These are phyloP conservation scores for Hartigia nigra DNA, from an alignment of 2,888 invertebrate genomes.

Conservation along the genomic window DNA sequence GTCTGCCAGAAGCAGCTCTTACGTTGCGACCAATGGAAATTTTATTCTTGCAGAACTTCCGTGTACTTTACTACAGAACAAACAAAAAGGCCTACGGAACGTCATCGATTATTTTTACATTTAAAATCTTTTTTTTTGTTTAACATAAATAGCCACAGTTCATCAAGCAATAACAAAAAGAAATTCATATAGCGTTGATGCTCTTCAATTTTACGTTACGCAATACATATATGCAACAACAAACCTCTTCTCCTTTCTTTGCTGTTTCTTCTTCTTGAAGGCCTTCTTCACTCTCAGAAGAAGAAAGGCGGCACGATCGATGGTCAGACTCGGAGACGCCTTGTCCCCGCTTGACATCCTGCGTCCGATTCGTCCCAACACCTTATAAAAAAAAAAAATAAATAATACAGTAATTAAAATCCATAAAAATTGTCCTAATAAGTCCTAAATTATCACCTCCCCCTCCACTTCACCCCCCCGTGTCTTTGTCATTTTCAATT, in stretches of 20 bases:
- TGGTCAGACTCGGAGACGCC: constrained; percentile 78
- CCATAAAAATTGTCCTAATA: neutral
- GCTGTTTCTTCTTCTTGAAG: constrained; percentile 90
- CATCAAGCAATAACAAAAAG: constrained; percentile 5
- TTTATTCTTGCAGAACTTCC: neutral
- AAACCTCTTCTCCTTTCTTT: constrained; percentile 82
- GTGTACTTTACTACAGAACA: neutral
- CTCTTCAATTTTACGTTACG: neutral
- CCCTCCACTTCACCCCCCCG: too few species aligned
- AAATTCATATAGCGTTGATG: constrained; percentile 17
- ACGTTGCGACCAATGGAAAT: neutral
- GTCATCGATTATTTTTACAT: neutral
- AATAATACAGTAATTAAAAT: neutral
- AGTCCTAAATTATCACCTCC: neutral
- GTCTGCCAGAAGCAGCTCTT: neutral
- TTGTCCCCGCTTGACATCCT: constrained; percentile 63
- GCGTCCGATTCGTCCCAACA: constrained; percentile 51
- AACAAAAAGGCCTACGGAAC: neutral
- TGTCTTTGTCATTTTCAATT: neutral
- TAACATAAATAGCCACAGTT: neutral
- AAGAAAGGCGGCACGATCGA: constrained; percentile 90
- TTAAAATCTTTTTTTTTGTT: too few species aligned
- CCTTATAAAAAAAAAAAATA: constrained; percentile 32
- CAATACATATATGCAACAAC: neutral
- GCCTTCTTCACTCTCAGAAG: constrained; percentile 88